Conservation (phyloP, 37 sponge, comb jelly and placozoan species). For the Agelas oroides region DNA sequence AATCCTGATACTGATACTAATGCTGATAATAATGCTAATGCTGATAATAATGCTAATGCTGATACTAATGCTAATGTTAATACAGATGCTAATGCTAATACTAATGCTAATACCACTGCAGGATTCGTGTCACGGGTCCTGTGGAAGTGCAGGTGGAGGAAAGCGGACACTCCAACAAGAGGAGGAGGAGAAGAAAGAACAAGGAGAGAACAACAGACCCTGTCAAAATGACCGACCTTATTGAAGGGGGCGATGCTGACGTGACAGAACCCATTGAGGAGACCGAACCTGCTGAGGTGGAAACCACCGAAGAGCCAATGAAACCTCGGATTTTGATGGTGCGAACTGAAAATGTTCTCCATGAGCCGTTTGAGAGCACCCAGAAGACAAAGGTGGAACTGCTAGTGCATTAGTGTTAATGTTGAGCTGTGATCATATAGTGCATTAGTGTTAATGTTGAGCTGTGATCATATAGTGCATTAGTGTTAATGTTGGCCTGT, state of each 20-base stretch:
- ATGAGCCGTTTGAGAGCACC: slow-evolving; percentile 76
- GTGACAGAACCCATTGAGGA: slow-evolving; percentile 18
- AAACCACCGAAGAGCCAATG: too few species aligned
- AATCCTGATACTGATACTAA: not conserved
- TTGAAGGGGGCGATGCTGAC: too few species aligned
- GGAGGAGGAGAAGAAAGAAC: too few species aligned
- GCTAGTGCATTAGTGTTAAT: too few species aligned
- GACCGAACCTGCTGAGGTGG: not conserved
- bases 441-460: too few species aligned
- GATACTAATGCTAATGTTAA: not conserved
- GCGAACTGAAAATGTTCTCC: slow-evolving; percentile 78
- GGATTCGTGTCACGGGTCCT: slow-evolving; percentile 45
- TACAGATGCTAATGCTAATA: too few species aligned
- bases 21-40: not conserved
- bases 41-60: too few species aligned
- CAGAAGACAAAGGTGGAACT: slow-evolving; percentile 70
- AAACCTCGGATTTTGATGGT: slow-evolving; percentile 66
- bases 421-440: too few species aligned
- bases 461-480: too few species aligned
- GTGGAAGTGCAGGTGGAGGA: slow-evolving; percentile 48
- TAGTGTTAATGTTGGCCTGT: too few species aligned
- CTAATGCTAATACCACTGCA: not conserved
- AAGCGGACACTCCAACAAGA: not conserved
- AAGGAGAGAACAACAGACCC: too few species aligned
- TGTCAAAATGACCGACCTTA: too few species aligned